Evolutionary conservation across 2,113 vertebrate species (phyloP).

Genomic region (Phrynocephalus versicolor): DNA sequence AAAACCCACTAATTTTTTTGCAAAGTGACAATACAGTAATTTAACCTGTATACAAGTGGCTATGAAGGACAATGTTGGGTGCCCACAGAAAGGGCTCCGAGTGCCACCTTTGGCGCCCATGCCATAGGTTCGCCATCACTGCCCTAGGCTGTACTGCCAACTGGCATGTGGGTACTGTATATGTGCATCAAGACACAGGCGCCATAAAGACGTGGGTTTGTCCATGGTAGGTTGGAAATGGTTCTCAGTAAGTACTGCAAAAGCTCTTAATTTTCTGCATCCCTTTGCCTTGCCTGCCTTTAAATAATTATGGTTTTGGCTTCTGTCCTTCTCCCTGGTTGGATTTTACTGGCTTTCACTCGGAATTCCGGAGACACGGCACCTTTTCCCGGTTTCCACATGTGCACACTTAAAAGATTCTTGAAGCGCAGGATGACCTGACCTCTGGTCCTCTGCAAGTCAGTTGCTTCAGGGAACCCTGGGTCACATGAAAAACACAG

Average conservation of each 20-base stretch:
- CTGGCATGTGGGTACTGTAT: neutral
- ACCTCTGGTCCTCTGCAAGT: neutral
- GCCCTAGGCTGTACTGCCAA: no score
- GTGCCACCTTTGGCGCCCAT: no score
- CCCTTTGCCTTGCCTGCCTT: neutral
- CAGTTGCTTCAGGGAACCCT: neutral
- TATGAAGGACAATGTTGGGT: no score
- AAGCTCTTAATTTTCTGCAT: neutral
- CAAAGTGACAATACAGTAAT: no score
- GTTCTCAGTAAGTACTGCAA: no score
- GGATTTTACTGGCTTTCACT: neutral
- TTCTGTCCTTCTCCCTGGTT: neutral
- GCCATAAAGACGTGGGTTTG: no score
- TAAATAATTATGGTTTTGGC: neutral
- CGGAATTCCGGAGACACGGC: neutral
- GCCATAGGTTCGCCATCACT: no score
- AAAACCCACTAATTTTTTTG: no score
- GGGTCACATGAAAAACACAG: neutral
- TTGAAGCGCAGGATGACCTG: neutral
- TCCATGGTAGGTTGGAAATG: no score
- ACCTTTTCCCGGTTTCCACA: neutral
- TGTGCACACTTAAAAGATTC: no score
- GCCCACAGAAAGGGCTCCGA: no score
- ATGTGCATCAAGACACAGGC: neutral
- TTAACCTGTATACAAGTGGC: no score